Percentiles rank a stretch among this genome's conserved stretches.
phyloP scores from a whole-genome alignment of 2,113 vertebrate species.

The Melospiza georgiana region DNA sequence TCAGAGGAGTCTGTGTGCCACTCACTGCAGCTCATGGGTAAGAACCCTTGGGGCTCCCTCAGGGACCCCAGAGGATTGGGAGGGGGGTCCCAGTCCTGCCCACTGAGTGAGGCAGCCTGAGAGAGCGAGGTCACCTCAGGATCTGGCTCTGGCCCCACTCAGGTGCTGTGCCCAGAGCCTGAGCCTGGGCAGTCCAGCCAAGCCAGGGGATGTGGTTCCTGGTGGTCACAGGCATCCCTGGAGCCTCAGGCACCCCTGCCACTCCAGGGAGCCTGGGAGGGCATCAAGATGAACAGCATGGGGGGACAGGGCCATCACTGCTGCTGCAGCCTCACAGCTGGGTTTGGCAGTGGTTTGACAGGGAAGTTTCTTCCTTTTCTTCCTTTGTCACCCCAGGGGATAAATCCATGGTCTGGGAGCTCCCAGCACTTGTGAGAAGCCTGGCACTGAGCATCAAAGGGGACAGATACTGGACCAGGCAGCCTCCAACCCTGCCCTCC shows the following conservation, averaged over 20 bases:
- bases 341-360: not conserved
- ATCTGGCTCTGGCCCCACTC: not conserved
- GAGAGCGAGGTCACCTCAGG: accelerated
- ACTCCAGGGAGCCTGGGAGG: not conserved
- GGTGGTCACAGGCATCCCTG: not conserved
- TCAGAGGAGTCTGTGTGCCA: not conserved
- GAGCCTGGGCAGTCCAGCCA: not conserved
- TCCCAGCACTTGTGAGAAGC: not conserved
- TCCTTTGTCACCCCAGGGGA: accelerated
- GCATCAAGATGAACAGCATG: no score
- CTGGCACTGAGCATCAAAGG: not conserved
- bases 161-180: not conserved
- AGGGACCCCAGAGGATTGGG: not conserved
- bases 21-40: not conserved
- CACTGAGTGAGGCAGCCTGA: not conserved
- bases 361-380: not conserved
- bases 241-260: not conserved
- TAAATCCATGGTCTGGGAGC: not conserved
- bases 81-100: not conserved
- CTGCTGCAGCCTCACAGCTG: not conserved
- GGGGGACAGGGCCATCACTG: not conserved
- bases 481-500: no score
- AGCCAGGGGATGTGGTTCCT: not conserved
- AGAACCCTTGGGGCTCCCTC: not conserved
- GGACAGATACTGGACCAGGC: not conserved